A percentile compares a stretch with the other conserved stretches of the same genome.
Evolutionary conservation across 2,797 vertebrate species (phyloP).

Genomic region (Sparidentex hasta): DNA sequence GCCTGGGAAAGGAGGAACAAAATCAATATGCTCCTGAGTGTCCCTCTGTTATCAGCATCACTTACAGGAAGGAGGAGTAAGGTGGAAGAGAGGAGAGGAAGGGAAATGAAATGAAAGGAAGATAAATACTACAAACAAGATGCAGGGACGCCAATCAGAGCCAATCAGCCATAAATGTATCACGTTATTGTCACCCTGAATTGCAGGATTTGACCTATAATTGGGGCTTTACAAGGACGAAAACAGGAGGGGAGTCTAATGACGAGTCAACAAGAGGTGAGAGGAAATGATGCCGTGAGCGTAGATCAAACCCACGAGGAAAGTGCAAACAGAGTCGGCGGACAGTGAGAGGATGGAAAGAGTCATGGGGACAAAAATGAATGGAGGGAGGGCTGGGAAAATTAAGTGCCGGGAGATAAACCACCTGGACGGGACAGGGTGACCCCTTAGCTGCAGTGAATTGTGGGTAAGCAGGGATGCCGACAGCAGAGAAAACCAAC

Average conservation of each 20-base stretch:
- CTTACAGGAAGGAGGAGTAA: slow-evolving; percentile 27
- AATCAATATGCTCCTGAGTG: slow-evolving; percentile 50
- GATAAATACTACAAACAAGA: background rate
- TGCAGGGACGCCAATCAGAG: background rate
- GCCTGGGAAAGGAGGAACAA: slow-evolving; percentile 14
- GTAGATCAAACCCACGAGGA: slow-evolving; percentile 28
- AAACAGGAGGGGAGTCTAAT: background rate
- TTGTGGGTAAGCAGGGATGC: slow-evolving; percentile 57
- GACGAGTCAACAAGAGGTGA: slow-evolving; percentile 6
- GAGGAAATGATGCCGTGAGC: slow-evolving; percentile 14
- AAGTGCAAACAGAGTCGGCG: slow-evolving; percentile 16
- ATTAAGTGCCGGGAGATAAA: slow-evolving; percentile 62
- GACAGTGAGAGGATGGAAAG: slow-evolving; percentile 40
- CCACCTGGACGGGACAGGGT: slow-evolving; percentile 64
- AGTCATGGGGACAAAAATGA: slow-evolving; percentile 38
- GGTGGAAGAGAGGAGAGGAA: background rate
- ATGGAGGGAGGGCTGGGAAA: slow-evolving; percentile 25
- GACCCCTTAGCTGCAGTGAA: slow-evolving; percentile 70
- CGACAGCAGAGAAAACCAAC: slow-evolving; percentile 45
- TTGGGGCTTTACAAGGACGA: slow-evolving; percentile 21
- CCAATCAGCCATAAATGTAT: background rate
- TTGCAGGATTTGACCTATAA: slow-evolving; percentile 1
- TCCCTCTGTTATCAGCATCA: slow-evolving; percentile 30
- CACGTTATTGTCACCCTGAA: background rate
- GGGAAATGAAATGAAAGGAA: background rate